Conservation (phyloP, 2,888 invertebrate genomes). For the Ganaspis brasiliensis region DNA sequence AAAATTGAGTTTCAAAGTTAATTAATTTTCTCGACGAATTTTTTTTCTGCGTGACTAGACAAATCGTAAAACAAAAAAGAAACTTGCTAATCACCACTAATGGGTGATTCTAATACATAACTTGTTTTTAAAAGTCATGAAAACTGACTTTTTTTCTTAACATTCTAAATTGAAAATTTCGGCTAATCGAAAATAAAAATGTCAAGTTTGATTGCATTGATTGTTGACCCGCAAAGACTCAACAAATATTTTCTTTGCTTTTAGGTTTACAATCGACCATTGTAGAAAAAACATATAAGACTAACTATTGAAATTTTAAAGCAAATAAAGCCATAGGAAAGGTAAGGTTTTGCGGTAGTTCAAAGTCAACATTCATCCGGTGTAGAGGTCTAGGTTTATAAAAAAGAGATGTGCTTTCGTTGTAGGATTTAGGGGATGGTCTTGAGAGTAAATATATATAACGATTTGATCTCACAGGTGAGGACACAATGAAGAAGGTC, state of each 20-base stretch:
- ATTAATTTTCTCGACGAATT: too few relatives aligned
- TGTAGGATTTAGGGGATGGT: slow-evolving; percentile 22
- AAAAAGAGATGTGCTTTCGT: slow-evolving; percentile 13
- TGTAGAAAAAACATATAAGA: slow-evolving; percentile 2
- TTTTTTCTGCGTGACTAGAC: too few relatives aligned
- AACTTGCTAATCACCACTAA: too few relatives aligned
- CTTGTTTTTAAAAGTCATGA: too few relatives aligned
- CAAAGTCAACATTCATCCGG: slow-evolving; percentile 29
- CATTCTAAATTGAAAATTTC: too few relatives aligned
- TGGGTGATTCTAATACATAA: too few relatives aligned
- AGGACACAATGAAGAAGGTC: slow-evolving; percentile 42
- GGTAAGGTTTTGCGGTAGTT: slow-evolving; percentile 27
- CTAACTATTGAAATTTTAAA: neutral
- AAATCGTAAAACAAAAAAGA: too few relatives aligned
- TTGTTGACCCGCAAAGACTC: slow-evolving; percentile 12
- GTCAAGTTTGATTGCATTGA: neutral
- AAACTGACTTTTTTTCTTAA: too few relatives aligned
- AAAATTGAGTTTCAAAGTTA: too few relatives aligned
- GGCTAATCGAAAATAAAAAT: too few relatives aligned
- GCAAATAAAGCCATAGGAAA: slow-evolving; percentile 7
- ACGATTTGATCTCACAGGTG: slow-evolving; percentile 40
- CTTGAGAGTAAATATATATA: slow-evolving; percentile 38
- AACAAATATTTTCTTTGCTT: slow-evolving; percentile 35
- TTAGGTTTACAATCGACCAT: slow-evolving; percentile 17
- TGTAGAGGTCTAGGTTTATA: neutral